Conservation (phyloP, 2,888 invertebrate species). For the Toxonevra muliebris region DNA sequence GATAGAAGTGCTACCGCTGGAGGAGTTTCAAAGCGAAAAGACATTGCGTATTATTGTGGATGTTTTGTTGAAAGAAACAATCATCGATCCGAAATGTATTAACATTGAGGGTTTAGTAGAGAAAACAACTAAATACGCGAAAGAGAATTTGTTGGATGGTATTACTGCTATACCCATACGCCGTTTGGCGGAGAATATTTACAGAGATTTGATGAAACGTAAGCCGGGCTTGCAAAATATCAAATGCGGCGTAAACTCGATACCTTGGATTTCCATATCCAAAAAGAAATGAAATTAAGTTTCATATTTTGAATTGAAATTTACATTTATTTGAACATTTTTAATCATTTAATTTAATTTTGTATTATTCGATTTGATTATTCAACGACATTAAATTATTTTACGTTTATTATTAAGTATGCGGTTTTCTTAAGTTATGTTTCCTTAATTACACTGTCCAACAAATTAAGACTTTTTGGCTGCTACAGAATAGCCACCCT, state of each 20-base stretch:
- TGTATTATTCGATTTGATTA: constrained; percentile 6
- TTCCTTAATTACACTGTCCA: not conserved
- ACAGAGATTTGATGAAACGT: constrained; percentile 47
- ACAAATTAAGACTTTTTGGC: too few relatives aligned
- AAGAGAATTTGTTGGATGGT: constrained; percentile 57
- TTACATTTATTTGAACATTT: constrained; percentile 16
- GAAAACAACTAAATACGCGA: constrained; percentile 49
- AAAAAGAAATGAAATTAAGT: constrained; percentile 14
- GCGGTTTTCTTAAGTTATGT: not conserved
- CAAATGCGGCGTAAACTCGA: constrained; percentile 35
- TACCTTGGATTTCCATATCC: constrained; percentile 35
- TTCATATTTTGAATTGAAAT: constrained; percentile 17
- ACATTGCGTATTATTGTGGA: constrained; percentile 49
- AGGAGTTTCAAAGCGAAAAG: constrained; percentile 55
- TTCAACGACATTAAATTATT: not conserved
- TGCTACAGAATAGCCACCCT: too few relatives aligned
- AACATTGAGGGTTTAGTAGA: constrained; percentile 52
- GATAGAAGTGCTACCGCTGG: constrained; percentile 56
- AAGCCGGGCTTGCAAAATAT: constrained; percentile 20
- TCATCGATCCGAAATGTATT: constrained; percentile 56
- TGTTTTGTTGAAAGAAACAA: constrained; percentile 49
- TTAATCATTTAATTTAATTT: constrained; percentile 16
- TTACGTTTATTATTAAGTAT: constrained; percentile 8
- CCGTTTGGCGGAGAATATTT: constrained; percentile 46
- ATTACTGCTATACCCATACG: constrained; percentile 56